Base-by-base conservation (phyloP, 2,888 invertebrate species). In the Sturmia bella region DNA sequence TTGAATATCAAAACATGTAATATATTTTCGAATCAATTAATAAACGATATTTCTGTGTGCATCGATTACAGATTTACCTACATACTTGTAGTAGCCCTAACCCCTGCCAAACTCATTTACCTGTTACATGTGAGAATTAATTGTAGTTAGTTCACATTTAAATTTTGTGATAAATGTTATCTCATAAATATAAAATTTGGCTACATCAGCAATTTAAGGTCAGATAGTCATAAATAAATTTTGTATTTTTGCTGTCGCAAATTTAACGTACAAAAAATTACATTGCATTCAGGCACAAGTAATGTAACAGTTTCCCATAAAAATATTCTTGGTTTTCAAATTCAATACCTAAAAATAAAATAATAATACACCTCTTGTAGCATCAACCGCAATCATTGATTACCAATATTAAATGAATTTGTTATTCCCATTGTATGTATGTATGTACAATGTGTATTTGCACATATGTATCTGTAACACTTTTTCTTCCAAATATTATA, bases 341-440 rank as follows among this genome's bases (percentile, higher is more conserved):
- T 27, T 27, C 32, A 13, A 24, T 50, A 61, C 19, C 43, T 32
- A 32, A 75, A 66, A 64, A 13, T 32, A 45, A 5, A 68, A 43
- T 13, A 43, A 43, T 61, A 56, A 41, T 59, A 13, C 13, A 5
- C 9, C 9, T 24, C 24, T 37, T 15, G 48, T 48, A 43, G 24
- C 52, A 24, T 19, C 13, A 66, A 69, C 69, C 66, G 66, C 66
- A 78, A 66, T 66, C 54, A 78, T 72, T 78, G 59, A 73, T 73
- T 61, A 54, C 19, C 54, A 48, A 37, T 39, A 57, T 64, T 64
- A 48, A 54, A 70, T 59, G 37, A 48, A 74, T 66, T 43, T 74
- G 57, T 66, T 74, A 66, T 56, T 13, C 57, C 24, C 39, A 27
- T 19, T 41, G 48, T 56, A 56, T 56, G 15, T 24, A 32, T 32